phyloP scores from a whole-genome alignment of 1,140 invertebrate species.

The Leptopilina boulardi region DNA sequence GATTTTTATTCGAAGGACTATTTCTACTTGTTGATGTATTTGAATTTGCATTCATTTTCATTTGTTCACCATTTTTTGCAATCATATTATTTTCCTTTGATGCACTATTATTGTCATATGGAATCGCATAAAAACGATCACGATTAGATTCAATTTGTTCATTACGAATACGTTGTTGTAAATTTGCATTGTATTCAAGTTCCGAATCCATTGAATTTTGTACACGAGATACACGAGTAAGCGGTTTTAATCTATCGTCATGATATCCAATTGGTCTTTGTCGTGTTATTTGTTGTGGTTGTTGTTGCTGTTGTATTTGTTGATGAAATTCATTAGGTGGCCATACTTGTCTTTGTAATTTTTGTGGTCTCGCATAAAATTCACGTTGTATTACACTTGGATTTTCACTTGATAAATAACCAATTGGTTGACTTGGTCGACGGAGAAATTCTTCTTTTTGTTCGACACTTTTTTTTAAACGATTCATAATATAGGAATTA shows the following conservation, averaged over 20 bases:
- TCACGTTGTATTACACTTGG: constrained; percentile 79
- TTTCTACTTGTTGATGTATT: constrained; percentile 41
- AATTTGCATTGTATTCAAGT: constrained; percentile 44
- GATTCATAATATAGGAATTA: constrained; percentile 82
- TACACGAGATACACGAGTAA: constrained; percentile 69
- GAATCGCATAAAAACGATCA: constrained; percentile 55
- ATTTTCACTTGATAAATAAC: constrained; percentile 73
- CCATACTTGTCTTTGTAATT: constrained; percentile 84
- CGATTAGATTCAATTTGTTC: constrained; percentile 38
- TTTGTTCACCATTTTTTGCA: constrained; percentile 41
- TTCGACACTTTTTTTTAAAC: constrained; percentile 88
- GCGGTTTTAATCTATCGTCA: constrained; percentile 37
- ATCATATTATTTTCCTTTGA: constrained; percentile 55
- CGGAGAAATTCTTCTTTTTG: constrained; percentile 92
- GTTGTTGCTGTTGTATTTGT: constrained; percentile 37
- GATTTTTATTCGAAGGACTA: constrained; percentile 64
- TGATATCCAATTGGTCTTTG: constrained; percentile 40
- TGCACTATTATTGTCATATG: constrained; percentile 51
- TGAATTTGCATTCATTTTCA: constrained; percentile 35
- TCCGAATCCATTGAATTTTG: constrained; percentile 72
- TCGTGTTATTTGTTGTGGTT: constrained; percentile 62
- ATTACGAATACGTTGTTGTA: not conserved
- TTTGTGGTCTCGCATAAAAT: constrained; percentile 86
- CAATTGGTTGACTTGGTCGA: constrained; percentile 82
- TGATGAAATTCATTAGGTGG: constrained; percentile 76